These are phyloP conservation scores for Periophthalmus magnuspinnatus DNA, from an alignment of 2,797 vertebrate genomes.

Conservation along the genomic window DNA sequence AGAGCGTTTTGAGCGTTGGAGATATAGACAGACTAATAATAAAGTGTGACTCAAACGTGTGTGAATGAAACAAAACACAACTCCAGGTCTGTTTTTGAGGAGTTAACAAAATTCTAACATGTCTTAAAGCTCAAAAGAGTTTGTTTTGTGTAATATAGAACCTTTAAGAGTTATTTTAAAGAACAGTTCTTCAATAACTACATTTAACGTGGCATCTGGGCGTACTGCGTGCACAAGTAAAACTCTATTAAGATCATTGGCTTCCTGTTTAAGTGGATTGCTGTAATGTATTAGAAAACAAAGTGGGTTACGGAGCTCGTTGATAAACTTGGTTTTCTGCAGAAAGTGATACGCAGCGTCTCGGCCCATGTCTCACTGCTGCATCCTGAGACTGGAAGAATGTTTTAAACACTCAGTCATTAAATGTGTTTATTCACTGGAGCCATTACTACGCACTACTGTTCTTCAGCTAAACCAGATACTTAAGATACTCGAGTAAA, in stretches of 20 bases:
- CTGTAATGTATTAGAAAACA: slow-evolving; percentile 70
- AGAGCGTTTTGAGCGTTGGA: too few species aligned
- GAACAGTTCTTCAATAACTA: slow-evolving; percentile 28
- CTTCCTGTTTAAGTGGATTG: slow-evolving; percentile 78
- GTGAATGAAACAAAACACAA: too few species aligned
- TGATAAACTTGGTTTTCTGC: slow-evolving; percentile 68
- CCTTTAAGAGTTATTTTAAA: slow-evolving; percentile 21
- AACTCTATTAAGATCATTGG: slow-evolving; percentile 77
- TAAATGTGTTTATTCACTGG: background rate
- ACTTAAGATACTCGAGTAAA: background rate
- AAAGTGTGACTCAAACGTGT: too few species aligned
- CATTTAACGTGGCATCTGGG: slow-evolving; percentile 36
- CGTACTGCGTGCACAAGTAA: slow-evolving; percentile 60
- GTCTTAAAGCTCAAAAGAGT: too few species aligned
- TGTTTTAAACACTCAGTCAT: background rate
- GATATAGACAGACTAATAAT: too few species aligned
- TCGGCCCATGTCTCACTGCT: slow-evolving; percentile 37
- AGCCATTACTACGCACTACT: background rate
- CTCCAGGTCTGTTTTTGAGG: too few species aligned
- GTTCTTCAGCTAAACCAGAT: background rate
- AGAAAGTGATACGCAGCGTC: slow-evolving; percentile 43
- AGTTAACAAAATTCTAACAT: too few species aligned
- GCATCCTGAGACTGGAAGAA: slow-evolving; percentile 18
- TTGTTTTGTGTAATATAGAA: too few species aligned
- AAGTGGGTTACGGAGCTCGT: slow-evolving; percentile 70